Conservation (phyloP, 1,140 invertebrate species). For the Lordiphosa mommai region DNA sequence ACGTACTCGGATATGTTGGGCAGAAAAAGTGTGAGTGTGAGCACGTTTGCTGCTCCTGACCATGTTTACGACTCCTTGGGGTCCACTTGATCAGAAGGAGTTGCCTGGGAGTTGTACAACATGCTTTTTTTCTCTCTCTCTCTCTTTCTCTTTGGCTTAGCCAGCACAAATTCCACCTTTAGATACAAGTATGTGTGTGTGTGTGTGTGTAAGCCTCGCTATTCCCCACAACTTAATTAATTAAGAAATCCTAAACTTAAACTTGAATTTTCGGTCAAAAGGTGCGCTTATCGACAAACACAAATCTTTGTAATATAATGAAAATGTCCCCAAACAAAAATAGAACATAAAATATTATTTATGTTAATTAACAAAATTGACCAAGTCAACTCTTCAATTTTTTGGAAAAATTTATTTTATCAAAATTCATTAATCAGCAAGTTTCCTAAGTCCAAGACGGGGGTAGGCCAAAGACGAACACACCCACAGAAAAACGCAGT, state of each 20-base stretch:
- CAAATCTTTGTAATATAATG: slow-evolving; percentile 61
- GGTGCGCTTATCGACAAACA: slow-evolving; percentile 56
- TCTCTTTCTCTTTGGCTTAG: slow-evolving; percentile 7
- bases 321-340: slow-evolving; percentile 38
- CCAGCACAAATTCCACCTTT: background rate
- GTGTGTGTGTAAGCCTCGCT: background rate
- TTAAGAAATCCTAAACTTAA: slow-evolving; percentile 37
- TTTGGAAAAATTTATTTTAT: slow-evolving; percentile 51
- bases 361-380: slow-evolving; percentile 65
- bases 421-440: slow-evolving; percentile 66
- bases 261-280: slow-evolving; percentile 20
- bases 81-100: slow-evolving; percentile 73
- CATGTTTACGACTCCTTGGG: slow-evolving; percentile 73
- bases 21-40: slow-evolving; percentile 14
- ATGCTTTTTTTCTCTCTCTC: slow-evolving; percentile 27
- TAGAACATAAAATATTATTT: slow-evolving; percentile 19
- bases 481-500: background rate
- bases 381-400: slow-evolving; percentile 12
- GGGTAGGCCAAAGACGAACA: background rate
- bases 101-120: slow-evolving; percentile 60
- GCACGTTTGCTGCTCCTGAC: slow-evolving; percentile 41
- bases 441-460: too few species aligned
- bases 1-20: slow-evolving; percentile 25
- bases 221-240: slow-evolving; percentile 34
- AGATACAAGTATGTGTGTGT: too few species aligned